Conservation (phyloP, 2,888 invertebrate genomes). For the Therioaphis trifolii region DNA sequence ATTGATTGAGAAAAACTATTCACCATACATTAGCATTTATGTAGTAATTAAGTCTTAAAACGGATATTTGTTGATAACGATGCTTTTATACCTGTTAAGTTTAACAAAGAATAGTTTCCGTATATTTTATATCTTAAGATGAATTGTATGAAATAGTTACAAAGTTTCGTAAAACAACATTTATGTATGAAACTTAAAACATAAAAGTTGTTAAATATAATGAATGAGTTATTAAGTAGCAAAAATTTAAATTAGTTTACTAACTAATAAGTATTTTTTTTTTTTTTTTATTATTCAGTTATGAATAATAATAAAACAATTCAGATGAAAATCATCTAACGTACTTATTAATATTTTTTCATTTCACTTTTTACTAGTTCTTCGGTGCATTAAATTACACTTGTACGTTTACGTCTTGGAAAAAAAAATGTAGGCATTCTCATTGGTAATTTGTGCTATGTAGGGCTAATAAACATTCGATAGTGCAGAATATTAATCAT, state of each 20-base stretch:
- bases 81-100: background rate
- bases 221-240: constrained; percentile 24
- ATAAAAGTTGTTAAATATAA: background rate
- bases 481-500: background rate
- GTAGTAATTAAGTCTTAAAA: constrained; percentile 1
- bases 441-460: no score
- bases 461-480: background rate
- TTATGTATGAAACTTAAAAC: background rate
- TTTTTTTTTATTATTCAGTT: background rate
- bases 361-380: no score
- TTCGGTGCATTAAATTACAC: no score
- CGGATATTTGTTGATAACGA: background rate
- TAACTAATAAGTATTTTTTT: constrained; percentile 13
- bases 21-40: background rate
- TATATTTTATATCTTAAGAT: constrained; percentile 3
- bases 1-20: background rate
- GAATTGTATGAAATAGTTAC: background rate
- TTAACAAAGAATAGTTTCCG: background rate
- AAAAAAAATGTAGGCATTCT: no score
- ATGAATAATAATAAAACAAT: background rate
- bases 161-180: constrained; percentile 15
- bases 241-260: background rate
- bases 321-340: background rate
- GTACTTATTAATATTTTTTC: no score
- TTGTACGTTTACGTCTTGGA: no score